These are phyloP conservation scores for Vulpes lagopus DNA, from an alignment of 2,113 vertebrate genomes.

Conservation along the genomic window DNA sequence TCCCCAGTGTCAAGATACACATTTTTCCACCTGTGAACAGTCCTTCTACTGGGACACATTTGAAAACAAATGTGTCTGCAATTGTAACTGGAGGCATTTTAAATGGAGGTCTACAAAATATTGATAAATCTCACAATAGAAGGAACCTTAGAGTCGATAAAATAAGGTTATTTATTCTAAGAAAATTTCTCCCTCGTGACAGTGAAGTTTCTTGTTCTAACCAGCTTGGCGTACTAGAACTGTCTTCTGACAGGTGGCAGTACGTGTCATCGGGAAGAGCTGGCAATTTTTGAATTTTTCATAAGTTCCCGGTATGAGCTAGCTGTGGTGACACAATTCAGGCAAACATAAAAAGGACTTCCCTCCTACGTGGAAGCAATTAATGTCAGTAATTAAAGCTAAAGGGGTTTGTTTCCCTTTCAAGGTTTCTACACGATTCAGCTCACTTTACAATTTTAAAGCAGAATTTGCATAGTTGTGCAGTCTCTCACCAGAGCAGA, in stretches of 20 bases:
- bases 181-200: background rate
- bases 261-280: background rate
- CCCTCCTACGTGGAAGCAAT: background rate
- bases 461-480: background rate
- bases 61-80: background rate
- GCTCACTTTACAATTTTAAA: background rate
- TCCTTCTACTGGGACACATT: background rate
- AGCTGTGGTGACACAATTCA: background rate
- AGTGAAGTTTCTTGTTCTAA: background rate
- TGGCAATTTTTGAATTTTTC: background rate
- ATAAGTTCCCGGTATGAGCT: fast-evolving
- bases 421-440: background rate
- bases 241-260: background rate
- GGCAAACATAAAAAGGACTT: background rate
- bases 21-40: background rate
- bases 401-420: background rate
- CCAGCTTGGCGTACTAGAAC: background rate
- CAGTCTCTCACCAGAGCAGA: background rate
- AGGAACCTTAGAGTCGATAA: background rate
- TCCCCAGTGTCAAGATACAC: background rate
- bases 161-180: background rate
- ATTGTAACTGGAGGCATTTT: background rate
- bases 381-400: background rate
- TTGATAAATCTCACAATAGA: background rate
- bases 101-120: background rate